Conservation (phyloP, 2,113 vertebrate species). For the Serilophus lunatus region DNA sequence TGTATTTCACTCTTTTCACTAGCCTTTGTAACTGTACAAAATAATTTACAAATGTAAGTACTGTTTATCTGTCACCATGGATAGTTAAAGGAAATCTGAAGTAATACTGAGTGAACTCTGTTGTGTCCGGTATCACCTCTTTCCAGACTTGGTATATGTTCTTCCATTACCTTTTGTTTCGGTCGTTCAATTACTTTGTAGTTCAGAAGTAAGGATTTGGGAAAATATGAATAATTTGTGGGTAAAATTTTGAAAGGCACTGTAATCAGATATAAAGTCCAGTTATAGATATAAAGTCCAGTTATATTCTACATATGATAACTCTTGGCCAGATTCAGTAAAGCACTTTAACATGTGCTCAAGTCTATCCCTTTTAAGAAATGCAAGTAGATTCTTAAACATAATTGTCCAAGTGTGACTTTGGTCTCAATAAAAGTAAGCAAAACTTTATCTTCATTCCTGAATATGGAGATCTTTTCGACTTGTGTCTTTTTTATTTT, state of each 20-base stretch:
- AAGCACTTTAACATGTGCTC: background rate
- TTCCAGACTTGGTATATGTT: constrained; percentile 35
- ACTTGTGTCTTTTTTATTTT: background rate
- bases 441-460: background rate
- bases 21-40: background rate
- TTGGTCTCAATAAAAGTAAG: background rate
- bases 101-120: background rate
- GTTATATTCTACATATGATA: background rate
- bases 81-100: constrained; percentile 25
- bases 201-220: background rate
- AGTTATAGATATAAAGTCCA: too few relatives aligned
- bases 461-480: background rate
- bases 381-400: background rate
- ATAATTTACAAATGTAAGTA: background rate
- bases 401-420: background rate
- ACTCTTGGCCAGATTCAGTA: background rate
- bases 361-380: background rate
- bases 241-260: constrained; percentile 10
- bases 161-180: constrained; percentile 45
- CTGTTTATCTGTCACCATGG: constrained; percentile 19
- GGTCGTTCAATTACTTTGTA: constrained; percentile 19
- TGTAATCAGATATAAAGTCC: background rate
- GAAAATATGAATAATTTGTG: constrained; percentile 24
- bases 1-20: background rate
- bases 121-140: background rate